Conservation (phyloP, 2,113 vertebrate species). For the Gasterosteus aculeatus region DNA sequence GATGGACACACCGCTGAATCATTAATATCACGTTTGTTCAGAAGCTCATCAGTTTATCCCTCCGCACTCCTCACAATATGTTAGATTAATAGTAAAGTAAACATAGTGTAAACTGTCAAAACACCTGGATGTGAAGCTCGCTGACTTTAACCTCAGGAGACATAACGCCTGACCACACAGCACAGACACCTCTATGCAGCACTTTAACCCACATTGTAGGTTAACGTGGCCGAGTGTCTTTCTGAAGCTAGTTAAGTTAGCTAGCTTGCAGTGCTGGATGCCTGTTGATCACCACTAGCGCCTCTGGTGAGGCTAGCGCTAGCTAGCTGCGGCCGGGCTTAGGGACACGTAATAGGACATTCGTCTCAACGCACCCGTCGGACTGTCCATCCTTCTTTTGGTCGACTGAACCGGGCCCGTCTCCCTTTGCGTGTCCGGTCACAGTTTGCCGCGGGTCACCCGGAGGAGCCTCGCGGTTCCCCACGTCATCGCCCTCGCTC, state of each 20-base stretch:
- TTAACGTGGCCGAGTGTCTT: background rate
- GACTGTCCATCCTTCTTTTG: constrained; percentile 26
- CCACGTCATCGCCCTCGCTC: constrained; percentile 30
- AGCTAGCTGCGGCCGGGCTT: background rate
- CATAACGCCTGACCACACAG: background rate
- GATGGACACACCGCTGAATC: background rate
- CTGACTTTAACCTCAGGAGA: too few relatives aligned
- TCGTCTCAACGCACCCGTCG: constrained; percentile 52
- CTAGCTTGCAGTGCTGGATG: too few relatives aligned
- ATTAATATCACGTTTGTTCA: background rate
- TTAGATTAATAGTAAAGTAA: background rate
- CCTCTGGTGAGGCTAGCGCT: background rate
- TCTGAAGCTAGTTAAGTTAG: background rate
- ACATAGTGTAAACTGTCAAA: background rate
- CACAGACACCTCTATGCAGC: background rate
- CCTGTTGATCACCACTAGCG: too few relatives aligned
- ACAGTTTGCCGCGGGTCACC: constrained; percentile 13
- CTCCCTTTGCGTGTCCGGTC: background rate
- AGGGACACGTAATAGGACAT: background rate
- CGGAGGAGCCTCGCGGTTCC: background rate
- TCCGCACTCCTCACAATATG: background rate
- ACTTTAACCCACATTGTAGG: background rate
- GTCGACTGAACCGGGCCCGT: background rate
- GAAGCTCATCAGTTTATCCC: background rate
- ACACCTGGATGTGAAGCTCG: background rate